These are phyloP conservation scores for Paradisaea rubra DNA, from an alignment of 2,113 vertebrate genomes.

Conservation along the genomic window DNA sequence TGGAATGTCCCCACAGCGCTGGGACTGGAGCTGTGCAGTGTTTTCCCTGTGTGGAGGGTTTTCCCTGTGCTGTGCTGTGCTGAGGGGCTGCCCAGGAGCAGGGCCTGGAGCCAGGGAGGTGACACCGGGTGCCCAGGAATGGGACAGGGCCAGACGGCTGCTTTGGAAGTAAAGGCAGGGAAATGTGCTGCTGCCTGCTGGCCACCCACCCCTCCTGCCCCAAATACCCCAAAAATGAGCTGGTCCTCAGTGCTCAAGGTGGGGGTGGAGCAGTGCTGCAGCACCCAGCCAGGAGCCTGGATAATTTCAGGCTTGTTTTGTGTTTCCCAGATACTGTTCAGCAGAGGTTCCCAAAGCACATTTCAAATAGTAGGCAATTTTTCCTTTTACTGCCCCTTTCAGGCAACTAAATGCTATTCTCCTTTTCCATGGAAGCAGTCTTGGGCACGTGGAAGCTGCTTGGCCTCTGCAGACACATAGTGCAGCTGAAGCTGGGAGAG, in stretches of 20 bases:
- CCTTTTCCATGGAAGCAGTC: background rate
- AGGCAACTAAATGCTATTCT: background rate
- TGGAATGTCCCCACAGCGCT: background rate
- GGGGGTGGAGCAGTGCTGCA: background rate
- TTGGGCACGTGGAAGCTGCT: background rate
- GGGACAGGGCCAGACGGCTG: background rate
- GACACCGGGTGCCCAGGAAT: accelerated
- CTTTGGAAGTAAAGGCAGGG: background rate
- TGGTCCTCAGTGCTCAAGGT: background rate
- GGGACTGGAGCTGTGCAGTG: background rate
- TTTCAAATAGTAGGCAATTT: background rate
- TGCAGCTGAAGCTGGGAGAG: background rate
- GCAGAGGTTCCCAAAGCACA: background rate
- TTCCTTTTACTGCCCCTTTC: background rate
- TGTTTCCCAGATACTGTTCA: background rate
- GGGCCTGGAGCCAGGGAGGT: background rate
- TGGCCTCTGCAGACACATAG: background rate
- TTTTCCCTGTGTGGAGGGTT: accelerated
- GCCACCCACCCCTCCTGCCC: background rate
- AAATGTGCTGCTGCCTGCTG: background rate
- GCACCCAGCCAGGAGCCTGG: background rate
- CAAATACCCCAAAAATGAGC: background rate
- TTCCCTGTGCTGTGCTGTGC: background rate
- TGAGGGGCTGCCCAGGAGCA: background rate
- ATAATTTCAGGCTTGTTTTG: background rate